Base-by-base conservation (phyloP, 1,140 invertebrate genomes). In the Ptiloglossa arizonensis region DNA sequence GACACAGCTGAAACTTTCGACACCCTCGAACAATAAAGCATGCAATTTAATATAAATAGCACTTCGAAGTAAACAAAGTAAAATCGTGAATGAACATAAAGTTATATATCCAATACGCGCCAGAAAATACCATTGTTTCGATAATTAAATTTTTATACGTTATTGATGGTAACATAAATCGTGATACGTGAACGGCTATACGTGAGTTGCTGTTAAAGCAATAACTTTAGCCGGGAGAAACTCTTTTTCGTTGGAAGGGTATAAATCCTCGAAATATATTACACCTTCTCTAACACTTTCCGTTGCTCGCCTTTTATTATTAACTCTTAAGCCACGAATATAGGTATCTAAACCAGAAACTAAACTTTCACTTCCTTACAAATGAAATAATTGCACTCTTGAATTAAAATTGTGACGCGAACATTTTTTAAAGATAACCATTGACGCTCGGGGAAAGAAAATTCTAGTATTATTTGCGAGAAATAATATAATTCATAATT, bases 221-320 rank as follows among this genome's bases (percentile, higher is more conserved):
- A 72, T 63, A 72, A 32, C 69, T 72, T 50, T 35, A 27, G 15
- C 22, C 29, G 4, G 5, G 41, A 72, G 57, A 38, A 62, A 72
- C 50, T 27, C 57, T 46, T 35, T 38, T 50, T 62, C 41, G 2
- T 13, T 13, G 15, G n/a, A 15, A 13, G n/a, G 69, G 11, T 27
- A 72, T 62, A 72, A 72, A 72, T 72, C 69, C 29, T 17, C 22
- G 57, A 72, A 72, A 72, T 72, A 72, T 38, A 72, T 63, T 72
- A 24, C 57, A 22, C 41, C 29, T 48, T 63, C 11, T 48, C 15
- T 35, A 38, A 72, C 41, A 35, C 57, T 35, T 62, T 32, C 17
- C 29, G n/a, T 50, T 19, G n/a, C 56, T 48, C 9, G 15, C 41
- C n/a, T 63, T 72, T 72, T 48, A 50, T 62, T 72, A 63, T 72